Evolutionary conservation across 2,888 invertebrate species (phyloP), one percentile per base, ranked within the genome.

Genomic region (Halictus quadricinctus): DNA sequence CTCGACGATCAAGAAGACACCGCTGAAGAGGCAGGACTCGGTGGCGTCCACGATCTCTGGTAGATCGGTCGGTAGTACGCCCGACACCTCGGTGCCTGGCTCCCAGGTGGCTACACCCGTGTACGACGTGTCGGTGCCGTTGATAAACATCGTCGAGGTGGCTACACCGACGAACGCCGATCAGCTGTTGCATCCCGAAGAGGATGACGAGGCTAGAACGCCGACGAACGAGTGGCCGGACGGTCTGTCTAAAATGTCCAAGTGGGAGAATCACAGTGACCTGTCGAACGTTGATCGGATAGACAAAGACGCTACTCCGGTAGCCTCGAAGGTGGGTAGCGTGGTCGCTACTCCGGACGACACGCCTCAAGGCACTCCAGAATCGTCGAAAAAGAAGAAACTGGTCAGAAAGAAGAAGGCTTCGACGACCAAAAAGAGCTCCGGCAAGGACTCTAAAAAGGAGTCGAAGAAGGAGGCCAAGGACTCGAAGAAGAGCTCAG

Each of bases 191-290:
- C 21, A 15, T 21, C 15, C 76, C 25, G 89, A 89, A 2, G 91
- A 91, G 10, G 91, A 91, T 0, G 91, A 91, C 64, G 91, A 89
- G 48, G 91, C 91, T 25, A 87, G 81, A 72, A 94, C 92, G 64
- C 94, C 91, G 72, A 95, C 92, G 72, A 94, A 90, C 86, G 94
- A 92, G 81, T 89, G 88, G 81, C 64, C 87, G 10, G 87, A 90
- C 21, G 81, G 87, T 15, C 15, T 87, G 7, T 69, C 84, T 2
- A 92, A 87, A 36, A 92, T 94, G 13, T 89, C 92, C 25, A 94
- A 93, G 78, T 94, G 94, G 94, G 86, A 86, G 46, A 93, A 93
- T 21, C 91, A 89, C 12, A 91, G 91, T 12, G 93, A 95, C 76
- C 85, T 94, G 6, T 88, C 93, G 4, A 91, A 90, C 21, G 79